Conservation (phyloP, 2,797 vertebrate genomes). For the Sardinella longiceps region DNA sequence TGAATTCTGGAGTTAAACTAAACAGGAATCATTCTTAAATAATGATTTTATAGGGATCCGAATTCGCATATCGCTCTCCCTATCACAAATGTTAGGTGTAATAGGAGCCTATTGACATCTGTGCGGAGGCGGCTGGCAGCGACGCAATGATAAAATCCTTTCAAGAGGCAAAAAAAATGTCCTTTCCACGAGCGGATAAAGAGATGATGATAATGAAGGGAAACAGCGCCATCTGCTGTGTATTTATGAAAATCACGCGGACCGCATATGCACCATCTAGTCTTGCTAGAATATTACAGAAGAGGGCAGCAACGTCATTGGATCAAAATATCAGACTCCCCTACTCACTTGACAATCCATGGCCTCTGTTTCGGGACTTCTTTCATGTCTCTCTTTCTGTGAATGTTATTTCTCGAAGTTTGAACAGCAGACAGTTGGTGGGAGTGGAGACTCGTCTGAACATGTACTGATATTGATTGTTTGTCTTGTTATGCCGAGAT, state of each 20-base stretch:
- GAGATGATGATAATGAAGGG: not conserved
- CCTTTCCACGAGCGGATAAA: not conserved
- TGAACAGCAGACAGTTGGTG: not conserved
- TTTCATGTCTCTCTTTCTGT: not conserved
- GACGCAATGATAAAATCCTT: not conserved
- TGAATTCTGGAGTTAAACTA: not conserved
- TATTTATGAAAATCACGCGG: too few species aligned
- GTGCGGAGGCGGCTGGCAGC: not conserved
- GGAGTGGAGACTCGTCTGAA: not conserved
- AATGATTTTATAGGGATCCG: not conserved
- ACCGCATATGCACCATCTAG: not conserved
- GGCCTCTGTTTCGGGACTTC: not conserved
- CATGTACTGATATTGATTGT: not conserved
- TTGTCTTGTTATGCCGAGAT: not conserved
- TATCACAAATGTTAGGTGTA: not conserved
- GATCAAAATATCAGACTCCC: not conserved
- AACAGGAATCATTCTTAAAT: not conserved
- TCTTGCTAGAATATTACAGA: not conserved
- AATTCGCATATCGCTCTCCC: not conserved
- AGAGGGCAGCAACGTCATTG: constrained; percentile 4
- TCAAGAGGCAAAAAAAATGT: not conserved
- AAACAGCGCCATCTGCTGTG: constrained; percentile 12
- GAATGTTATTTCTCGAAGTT: not conserved
- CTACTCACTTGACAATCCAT: not conserved
- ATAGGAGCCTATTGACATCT: not conserved